Conservation (phyloP, 1,140 invertebrate species). For the Sycobia sp. region DNA sequence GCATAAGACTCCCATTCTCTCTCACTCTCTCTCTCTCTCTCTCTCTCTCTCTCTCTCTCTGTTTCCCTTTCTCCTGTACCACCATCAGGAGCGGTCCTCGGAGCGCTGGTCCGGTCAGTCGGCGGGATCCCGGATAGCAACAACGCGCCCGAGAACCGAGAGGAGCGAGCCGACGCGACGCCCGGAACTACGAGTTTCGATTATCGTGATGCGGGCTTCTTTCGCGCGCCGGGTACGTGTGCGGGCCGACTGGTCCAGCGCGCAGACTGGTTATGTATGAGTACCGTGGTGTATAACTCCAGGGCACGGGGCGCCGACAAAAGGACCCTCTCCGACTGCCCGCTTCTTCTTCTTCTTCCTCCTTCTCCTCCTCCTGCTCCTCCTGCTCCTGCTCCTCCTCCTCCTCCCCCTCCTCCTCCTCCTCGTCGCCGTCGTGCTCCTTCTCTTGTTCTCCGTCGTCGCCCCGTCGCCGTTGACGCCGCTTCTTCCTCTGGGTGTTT, state of each 20-base stretch:
- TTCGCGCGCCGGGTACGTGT: too few relatives aligned
- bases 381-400: neutral
- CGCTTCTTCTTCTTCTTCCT: too few relatives aligned
- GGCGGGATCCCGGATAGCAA: constrained; percentile 21
- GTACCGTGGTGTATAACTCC: too few relatives aligned
- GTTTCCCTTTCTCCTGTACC: neutral
- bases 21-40: neutral
- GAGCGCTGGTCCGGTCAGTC: too few relatives aligned
- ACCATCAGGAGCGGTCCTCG: neutral
- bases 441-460: too few relatives aligned
- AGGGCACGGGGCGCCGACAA: constrained; percentile 10
- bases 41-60: neutral
- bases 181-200: neutral
- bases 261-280: constrained; percentile 26
- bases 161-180: neutral
- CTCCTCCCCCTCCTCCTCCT: too few relatives aligned
- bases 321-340: constrained; percentile 5
- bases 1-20: too few relatives aligned
- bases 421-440: neutral
- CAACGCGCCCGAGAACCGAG: neutral
- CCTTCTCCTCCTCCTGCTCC: constrained; percentile 5
- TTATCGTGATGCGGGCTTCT: constrained; percentile 2
- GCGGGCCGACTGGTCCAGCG: constrained; percentile 11
- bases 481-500: too few relatives aligned
- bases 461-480: too few relatives aligned